Evolutionary conservation across 53 echinoderm and acorn worm species (phyloP).

Genomic region (Antedon mediterranea): DNA sequence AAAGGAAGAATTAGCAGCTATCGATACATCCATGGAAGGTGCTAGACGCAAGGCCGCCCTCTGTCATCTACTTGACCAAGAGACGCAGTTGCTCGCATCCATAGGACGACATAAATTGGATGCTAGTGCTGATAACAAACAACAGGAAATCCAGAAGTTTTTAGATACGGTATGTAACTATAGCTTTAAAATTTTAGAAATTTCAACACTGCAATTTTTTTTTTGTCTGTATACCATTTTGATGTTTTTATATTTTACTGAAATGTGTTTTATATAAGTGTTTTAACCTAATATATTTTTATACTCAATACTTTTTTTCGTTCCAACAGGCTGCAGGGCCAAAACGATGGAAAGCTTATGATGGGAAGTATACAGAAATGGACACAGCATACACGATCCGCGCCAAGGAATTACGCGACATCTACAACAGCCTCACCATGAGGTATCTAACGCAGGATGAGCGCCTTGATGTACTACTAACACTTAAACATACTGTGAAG

Average conservation of each 20-base stretch:
- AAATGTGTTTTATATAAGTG: no score
- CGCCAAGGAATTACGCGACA: slow-evolving; percentile 79
- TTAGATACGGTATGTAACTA: slow-evolving; percentile 66
- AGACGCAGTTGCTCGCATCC: slow-evolving; percentile 90
- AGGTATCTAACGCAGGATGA: slow-evolving; percentile 94
- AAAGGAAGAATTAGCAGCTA: slow-evolving; percentile 65
- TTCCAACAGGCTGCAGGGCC: slow-evolving; percentile 84
- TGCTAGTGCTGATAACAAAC: slow-evolving; percentile 80
- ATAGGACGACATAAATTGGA: slow-evolving; percentile 89
- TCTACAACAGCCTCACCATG: slow-evolving; percentile 90
- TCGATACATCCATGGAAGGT: slow-evolving; percentile 51
- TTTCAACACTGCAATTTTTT: no score
- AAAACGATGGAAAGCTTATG: slow-evolving; percentile 63
- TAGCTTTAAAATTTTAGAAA: no score
- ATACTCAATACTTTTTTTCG: not conserved
- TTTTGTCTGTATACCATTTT: no score
- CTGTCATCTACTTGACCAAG: slow-evolving; percentile 91
- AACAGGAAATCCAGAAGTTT: slow-evolving; percentile 75
- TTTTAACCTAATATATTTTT: no score
- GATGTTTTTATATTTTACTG: no score
- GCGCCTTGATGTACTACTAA: slow-evolving; percentile 75
- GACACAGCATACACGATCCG: slow-evolving; percentile 92
- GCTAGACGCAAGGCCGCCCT: slow-evolving; percentile 89
- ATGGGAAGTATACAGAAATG: slow-evolving; percentile 98
- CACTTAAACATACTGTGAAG: slow-evolving; percentile 79